Conservation (phyloP, 1,140 invertebrate species). For the Eriosoma lanigerum region DNA sequence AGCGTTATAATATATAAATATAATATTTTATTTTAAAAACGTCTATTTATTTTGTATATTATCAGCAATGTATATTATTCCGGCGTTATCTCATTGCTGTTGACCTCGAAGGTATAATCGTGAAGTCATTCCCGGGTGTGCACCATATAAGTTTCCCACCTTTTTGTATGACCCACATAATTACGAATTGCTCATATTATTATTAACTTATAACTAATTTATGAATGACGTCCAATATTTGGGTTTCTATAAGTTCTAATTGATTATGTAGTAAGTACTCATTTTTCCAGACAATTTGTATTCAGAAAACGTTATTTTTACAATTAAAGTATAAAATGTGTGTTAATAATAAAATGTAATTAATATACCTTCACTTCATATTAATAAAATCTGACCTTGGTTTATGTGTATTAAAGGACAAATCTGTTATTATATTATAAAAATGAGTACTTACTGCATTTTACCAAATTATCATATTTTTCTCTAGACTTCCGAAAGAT, state of each 20-base stretch:
- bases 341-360: constrained; percentile 9
- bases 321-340: neutral
- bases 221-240: constrained; percentile 16
- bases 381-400: neutral
- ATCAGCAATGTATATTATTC: constrained; percentile 34
- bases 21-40: neutral
- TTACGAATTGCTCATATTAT: constrained; percentile 13
- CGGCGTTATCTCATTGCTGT: constrained; percentile 26
- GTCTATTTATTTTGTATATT: constrained; percentile 36
- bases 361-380: constrained; percentile 27
- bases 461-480: constrained; percentile 6
- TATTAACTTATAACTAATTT: neutral
- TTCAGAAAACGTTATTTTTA: neutral
- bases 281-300: neutral
- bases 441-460: neutral
- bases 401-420: neutral
- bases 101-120: constrained; percentile 23
- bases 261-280: too few species aligned
- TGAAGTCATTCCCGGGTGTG: constrained; percentile 9
- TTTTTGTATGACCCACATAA: constrained; percentile 27
- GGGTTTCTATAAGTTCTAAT: too few species aligned
- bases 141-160: neutral
- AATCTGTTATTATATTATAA: constrained; percentile 25
- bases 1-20: neutral
- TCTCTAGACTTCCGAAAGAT: constrained; percentile 38